phyloP scores from a whole-genome alignment of 2,888 invertebrate species.

The Clusia tigrina region DNA sequence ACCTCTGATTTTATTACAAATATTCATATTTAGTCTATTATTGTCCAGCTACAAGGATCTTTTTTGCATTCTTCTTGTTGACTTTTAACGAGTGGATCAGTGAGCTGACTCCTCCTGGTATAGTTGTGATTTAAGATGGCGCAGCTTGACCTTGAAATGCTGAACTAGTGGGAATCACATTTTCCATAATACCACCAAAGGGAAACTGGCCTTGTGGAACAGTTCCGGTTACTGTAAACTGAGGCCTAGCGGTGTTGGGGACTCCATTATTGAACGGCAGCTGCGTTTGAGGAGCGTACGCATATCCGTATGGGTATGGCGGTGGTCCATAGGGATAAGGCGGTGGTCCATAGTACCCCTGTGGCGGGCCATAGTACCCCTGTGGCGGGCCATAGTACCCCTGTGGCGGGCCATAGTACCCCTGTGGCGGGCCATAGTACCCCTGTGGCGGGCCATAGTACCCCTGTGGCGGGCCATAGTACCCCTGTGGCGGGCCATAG shows the following conservation, averaged over 20 bases:
- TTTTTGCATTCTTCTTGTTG: conserved; percentile 24
- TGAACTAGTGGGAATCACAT: neutral
- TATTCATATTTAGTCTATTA: neutral
- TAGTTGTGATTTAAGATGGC: neutral
- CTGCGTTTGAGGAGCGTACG: conserved; percentile 19
- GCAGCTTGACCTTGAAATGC: neutral
- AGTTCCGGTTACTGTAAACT: neutral
- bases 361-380: neutral
- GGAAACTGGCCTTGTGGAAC: neutral
- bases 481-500: neutral
- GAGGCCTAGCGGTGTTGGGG: conserved; percentile 1
- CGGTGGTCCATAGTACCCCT: conserved; percentile 19
- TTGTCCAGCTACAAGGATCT: neutral
- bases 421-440: conserved; percentile 5
- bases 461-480: conserved; percentile 21
- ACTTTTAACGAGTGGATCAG: conserved; percentile 37
- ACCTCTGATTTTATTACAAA: too few relatives aligned
- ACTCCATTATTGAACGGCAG: neutral
- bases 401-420: neutral
- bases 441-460: conserved; percentile 15
- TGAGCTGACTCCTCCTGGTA: conserved; percentile 29
- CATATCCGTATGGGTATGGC: conserved; percentile 23
- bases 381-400: conserved; percentile 10
- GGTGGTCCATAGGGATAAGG: conserved; percentile 20
- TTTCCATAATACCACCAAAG: too few relatives aligned